Conservation (phyloP, 2,113 vertebrate genomes). For the Laticauda laticaudata region DNA sequence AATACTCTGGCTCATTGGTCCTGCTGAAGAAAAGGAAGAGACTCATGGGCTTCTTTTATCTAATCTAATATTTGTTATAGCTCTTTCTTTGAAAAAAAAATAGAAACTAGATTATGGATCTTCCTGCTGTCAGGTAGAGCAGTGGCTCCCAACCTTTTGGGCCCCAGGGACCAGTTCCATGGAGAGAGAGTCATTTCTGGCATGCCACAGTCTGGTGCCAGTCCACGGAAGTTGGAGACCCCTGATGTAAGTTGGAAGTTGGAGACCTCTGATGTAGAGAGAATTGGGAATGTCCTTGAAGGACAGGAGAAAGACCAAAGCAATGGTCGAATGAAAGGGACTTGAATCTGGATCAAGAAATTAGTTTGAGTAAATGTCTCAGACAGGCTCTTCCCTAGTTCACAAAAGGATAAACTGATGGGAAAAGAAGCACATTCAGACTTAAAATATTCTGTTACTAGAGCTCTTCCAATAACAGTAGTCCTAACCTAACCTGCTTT, state of each 20-base stretch:
- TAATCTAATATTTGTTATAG: neutral
- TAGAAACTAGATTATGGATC: neutral
- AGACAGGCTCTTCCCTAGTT: neutral
- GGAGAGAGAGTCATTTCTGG: too few species aligned
- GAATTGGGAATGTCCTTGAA: neutral
- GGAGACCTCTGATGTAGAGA: neutral
- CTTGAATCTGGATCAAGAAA: neutral
- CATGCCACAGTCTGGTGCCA: too few species aligned
- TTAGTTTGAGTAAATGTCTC: neutral
- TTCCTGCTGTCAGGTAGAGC: neutral
- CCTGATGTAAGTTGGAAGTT: neutral
- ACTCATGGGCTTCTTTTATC: neutral
- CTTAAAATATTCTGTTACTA: neutral
- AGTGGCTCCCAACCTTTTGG: too few species aligned
- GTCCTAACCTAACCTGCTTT: neutral
- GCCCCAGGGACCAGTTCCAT: too few species aligned
- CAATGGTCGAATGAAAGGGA: neutral
- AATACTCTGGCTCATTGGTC: neutral
- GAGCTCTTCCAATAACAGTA: neutral
- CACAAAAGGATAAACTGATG: neutral
- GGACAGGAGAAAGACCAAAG: neutral
- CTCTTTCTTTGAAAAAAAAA: neutral
- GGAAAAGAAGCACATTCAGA: neutral
- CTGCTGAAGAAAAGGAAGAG: neutral
- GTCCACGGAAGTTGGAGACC: too few species aligned